A percentile compares a stretch with the other conserved stretches of the same genome.
phyloP scores from a whole-genome alignment of 2,888 invertebrate species.

The Philonicus albiceps region DNA sequence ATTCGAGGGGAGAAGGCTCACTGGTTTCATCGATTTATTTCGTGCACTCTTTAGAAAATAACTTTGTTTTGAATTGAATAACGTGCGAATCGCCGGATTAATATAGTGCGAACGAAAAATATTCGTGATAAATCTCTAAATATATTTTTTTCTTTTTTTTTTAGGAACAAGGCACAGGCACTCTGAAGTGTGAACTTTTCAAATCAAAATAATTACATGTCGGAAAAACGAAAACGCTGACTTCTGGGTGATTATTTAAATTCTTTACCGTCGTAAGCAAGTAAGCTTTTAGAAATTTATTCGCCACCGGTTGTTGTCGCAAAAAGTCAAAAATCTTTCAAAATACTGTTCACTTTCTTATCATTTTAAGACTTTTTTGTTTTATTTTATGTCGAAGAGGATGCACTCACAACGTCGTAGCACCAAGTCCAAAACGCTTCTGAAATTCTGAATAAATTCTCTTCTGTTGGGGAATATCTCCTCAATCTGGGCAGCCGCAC shows the following conservation, averaged over 20 bases:
- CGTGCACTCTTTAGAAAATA: not conserved
- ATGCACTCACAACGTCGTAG: not conserved
- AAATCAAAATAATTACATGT: not conserved
- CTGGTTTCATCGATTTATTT: constrained; percentile 1
- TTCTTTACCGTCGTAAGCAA: constrained; percentile 15
- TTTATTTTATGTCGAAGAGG: not conserved
- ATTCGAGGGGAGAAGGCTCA: not conserved
- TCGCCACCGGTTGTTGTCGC: not conserved
- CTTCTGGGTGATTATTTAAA: constrained; percentile 14
- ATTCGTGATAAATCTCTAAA: not conserved
- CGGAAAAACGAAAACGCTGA: not conserved
- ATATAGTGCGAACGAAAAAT: not conserved
- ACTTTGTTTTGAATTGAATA: not conserved
- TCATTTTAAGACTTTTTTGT: not conserved
- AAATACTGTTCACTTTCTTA: not conserved
- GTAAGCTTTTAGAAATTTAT: not conserved
- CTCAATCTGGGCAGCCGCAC: not conserved
- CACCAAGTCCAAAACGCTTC: not conserved
- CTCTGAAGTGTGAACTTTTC: constrained; percentile 8
- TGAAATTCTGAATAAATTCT: not conserved
- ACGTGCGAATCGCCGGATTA: not conserved
- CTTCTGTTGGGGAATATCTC: not conserved
- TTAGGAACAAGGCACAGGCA: constrained; percentile 29
- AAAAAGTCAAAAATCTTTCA: not conserved
- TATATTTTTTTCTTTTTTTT: not conserved